phyloP scores from a whole-genome alignment of 2,888 invertebrate species.

The Magallana nippona region DNA sequence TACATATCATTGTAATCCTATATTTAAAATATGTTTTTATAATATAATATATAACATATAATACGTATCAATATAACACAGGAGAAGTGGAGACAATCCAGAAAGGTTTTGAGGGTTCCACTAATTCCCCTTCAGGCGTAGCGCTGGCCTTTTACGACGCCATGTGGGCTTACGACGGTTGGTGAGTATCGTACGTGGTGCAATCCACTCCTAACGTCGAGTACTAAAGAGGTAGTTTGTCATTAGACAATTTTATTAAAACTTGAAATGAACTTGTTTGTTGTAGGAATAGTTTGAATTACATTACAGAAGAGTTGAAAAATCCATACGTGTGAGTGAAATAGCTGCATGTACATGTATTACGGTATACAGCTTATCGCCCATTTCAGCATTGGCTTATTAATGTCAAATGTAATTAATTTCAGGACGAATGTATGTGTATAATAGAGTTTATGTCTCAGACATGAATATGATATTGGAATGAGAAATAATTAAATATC shows the following conservation, averaged over 20 bases:
- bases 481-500: too few species aligned
- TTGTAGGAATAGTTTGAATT: constrained; percentile 77
- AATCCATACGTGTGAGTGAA: constrained; percentile 73
- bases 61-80: constrained; percentile 32
- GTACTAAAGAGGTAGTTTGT: too few species aligned
- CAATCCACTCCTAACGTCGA: too few species aligned
- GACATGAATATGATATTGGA: too few species aligned
- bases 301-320: constrained; percentile 76
- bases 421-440: too few species aligned
- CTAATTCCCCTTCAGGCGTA: constrained; percentile 82
- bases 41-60: too few species aligned
- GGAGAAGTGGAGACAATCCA: constrained; percentile 57
- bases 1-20: not conserved
- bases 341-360: too few species aligned
- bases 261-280: not conserved
- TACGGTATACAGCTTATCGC: too few species aligned
- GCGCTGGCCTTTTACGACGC: constrained; percentile 91
- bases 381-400: too few species aligned
- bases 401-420: too few species aligned
- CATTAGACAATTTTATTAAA: too few species aligned
- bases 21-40: not conserved
- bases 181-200: constrained; percentile 83
- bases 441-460: too few species aligned
- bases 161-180: constrained; percentile 92
- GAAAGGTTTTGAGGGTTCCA: constrained; percentile 65